Evolutionary conservation across 2,797 vertebrate species (phyloP).

Genomic region (Xenentodon cancila): DNA sequence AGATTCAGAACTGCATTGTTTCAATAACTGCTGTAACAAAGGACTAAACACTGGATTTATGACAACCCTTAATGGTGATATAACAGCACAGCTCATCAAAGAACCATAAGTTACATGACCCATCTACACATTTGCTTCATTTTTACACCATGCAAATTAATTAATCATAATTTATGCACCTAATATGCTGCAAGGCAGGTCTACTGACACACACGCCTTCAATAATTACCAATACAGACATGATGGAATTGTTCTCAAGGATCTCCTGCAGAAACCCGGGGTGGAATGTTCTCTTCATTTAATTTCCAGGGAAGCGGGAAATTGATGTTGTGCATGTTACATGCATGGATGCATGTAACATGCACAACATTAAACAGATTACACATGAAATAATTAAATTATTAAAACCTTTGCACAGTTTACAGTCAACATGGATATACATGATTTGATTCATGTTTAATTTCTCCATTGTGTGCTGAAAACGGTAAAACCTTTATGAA

Average conservation of each 20-base stretch:
- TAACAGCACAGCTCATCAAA: no score
- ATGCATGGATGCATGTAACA: neutral
- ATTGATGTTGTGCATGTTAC: neutral
- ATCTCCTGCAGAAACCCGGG: neutral
- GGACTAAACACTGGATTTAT: no score
- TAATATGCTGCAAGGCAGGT: no score
- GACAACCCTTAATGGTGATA: no score
- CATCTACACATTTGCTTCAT: no score
- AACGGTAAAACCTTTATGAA: no score
- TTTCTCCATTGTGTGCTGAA: neutral
- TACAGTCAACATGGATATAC: neutral
- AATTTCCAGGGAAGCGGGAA: neutral
- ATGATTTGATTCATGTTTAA: constrained; percentile 10
- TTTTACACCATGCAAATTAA: no score
- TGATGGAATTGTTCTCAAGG: neutral
- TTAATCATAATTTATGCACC: no score
- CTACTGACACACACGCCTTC: no score
- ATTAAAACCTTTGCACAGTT: neutral
- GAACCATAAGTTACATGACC: no score
- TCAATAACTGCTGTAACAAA: no score
- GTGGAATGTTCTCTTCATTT: neutral
- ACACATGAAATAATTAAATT: constrained; percentile 4
- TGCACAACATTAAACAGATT: neutral
- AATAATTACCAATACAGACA: neutral
- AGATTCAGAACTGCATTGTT: no score